Evolutionary conservation across 1,140 invertebrate genomes (phyloP), one percentile per base, ranked within the genome.

Genomic region (Zaprionus camerounensis): DNA sequence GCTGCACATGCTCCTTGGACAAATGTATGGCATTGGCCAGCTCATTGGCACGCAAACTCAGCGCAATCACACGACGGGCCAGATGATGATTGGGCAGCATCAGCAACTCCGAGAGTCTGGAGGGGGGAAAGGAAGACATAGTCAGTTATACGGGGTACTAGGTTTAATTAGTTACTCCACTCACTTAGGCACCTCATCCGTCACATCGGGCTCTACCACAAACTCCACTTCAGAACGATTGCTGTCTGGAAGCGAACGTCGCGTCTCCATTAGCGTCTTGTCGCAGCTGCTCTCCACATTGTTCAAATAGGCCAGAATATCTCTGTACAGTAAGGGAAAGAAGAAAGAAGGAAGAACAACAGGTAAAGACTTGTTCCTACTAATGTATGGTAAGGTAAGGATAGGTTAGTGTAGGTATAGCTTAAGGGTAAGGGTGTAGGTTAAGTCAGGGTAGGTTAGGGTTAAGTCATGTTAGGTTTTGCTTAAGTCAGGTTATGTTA

Each of bases 11-110:
- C 65, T 93, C 91, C 68, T 93, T 93, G 64, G 92, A 92, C 44
- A 93, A 55, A 15, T 93, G 92, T 11, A 93, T 87, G 26, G 91
- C 92, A 72, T 93, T 93, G 46, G 92, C 90, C 55, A 93, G 51
- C 76, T 93, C 92, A 75, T 93, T 93, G 41, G 92, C 91, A 0
- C 92, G 85, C 34, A 93, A 62, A 49, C 87, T 91, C 6, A 93
- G 36, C 3, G 80, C 85, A 28, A 93, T 84, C 1, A 93, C 83
- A 3, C 91, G 80, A 4, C 92, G 80, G 1, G 92, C 92, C 58
- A 93, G 53, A 64, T 93, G 92, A 70, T 93, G 91, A 72, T 93
- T 93, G 26, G 92, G 91, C 31, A 93, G 51, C 91, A 93, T 92
- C 5, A 93, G 64, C 24, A 93, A 59, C 76, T 93, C 92, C 1